Percentiles rank a stretch among this genome's conserved stretches.
These are phyloP conservation scores for Chrysemys picta DNA, from an alignment of 2,113 vertebrate genomes.

Conservation along the genomic window DNA sequence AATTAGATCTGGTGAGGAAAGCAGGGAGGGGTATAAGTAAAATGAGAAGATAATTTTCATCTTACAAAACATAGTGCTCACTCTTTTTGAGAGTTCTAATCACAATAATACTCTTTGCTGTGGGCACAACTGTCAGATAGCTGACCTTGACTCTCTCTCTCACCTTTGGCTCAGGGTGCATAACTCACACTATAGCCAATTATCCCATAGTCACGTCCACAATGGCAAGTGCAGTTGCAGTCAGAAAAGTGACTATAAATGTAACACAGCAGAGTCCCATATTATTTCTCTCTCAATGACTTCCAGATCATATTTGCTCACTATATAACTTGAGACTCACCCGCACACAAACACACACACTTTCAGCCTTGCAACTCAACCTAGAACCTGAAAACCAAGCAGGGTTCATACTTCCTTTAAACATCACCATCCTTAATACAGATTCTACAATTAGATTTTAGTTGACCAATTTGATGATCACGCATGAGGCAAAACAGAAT, in stretches of 20 bases:
- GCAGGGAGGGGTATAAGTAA: background rate
- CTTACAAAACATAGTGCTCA: background rate
- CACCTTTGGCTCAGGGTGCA: background rate
- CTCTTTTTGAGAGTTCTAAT: background rate
- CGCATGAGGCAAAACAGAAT: background rate
- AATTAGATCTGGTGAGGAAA: background rate
- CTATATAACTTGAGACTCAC: background rate
- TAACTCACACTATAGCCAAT: background rate
- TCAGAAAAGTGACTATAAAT: background rate
- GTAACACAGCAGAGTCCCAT: background rate
- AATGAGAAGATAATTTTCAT: background rate
- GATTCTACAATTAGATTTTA: background rate
- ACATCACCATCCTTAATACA: background rate
- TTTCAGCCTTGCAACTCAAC: background rate
- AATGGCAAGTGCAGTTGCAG: background rate
- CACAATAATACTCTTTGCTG: background rate
- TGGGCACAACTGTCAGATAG: background rate
- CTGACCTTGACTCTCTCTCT: slow-evolving; percentile 28
- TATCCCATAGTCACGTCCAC: background rate
- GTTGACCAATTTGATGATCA: background rate
- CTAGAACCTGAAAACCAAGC: background rate
- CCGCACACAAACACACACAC: background rate
- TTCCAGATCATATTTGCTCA: rapidly evolving
- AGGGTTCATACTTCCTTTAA: rapidly evolving
- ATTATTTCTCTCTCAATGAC: background rate